Base-by-base conservation (phyloP, 2,888 invertebrate species). In the Glyphotaelius pellucidus region DNA sequence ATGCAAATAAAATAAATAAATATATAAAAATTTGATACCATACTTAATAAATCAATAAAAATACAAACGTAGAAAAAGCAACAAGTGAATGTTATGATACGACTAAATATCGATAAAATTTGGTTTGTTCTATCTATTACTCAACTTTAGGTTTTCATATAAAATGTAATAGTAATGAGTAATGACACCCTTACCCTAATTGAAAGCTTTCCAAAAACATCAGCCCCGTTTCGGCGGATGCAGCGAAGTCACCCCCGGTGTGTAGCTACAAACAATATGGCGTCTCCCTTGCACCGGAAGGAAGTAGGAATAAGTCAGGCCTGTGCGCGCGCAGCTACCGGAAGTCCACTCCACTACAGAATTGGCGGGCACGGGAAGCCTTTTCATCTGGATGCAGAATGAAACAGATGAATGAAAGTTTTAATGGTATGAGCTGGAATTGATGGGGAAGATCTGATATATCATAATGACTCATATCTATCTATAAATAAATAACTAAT, bases 261-360 rank as follows among this genome's bases (percentile, higher is more conserved):
- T 80, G 90, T 85, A 47, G 32, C 90, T 38, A 67, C 91, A 89
- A 92, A 93, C 93, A 93, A 93, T 93, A 93, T 93, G 93, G 92
- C 91, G 91, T 92, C 84, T 88, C 92, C 93, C 92, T 89, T 87
- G 91, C 80, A 67, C 93, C 93, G 93, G 93, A 93, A 93, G 93
- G 93, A 93, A 92, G 92, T 88, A 91, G 90, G 90, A 93, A 93
- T 93, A 92, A 91, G 93, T 92, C 92, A 92, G 93, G 89, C 91
- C 89, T 92, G 90, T 92, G 93, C 90, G 93, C 93, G 90, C 92
- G 90, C 35, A 85, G 67, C 80, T 80, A 38, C 92, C 93, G 93
- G 93, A 93, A 93, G 89, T 79, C 80, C 89, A 88, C 91, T 85
- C 90, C 91, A 89, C 84, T 83, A 31, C 91, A 30, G 85, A 42